Base-by-base conservation (phyloP, 2,888 invertebrate species). In the Minunthozetes semirufus region DNA sequence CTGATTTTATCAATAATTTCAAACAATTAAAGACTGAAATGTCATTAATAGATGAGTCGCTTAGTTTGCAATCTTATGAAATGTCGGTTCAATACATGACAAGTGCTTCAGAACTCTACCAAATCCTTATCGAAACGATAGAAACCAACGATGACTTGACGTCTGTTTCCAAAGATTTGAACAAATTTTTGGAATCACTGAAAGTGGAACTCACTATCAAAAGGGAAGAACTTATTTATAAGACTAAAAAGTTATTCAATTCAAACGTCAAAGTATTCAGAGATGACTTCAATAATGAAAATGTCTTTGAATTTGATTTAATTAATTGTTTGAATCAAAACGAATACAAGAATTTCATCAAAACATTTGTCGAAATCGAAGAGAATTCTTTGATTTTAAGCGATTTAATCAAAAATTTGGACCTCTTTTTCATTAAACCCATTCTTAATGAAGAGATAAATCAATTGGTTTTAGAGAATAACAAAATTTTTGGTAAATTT, bases 251-350 rank as follows among this genome's bases (percentile, higher is more conserved):
- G 22, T 70, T 70, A 22, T 70, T 70, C 13, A 48, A 70, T 48
- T 17, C 25, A 15, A 70, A 70, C 19, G 70, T 70, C 25, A 70
- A 70, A 42, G 70, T 46, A 70, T 70, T 70, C 25, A 70, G 48
- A 70, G 70, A 70, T 70, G 70, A 46, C 17, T 22, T 48, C 0
- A 70, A 70, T 25, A 25, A 70, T 3, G 48, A 70, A 48, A 46
- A 70, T 48, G 27, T 70, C 46, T 70, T 70, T 48, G 48, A 70
- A 48, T 70, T 48, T n/a, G 27, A 70, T 25, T 70, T 70, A 70
- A 70, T 70, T 25, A n/a, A 70, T 13, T 70, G 13, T 70, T 48
- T 70, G 25, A 48, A 70, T 6, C 13, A 13, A 25, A 70, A 48
- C 22, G 70, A 70, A 13, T 70, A 70, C 48, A 48, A 46, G 27